A percentile compares a stretch with the other conserved stretches of the same genome.
Evolutionary conservation across 2,113 vertebrate genomes (phyloP).

Genomic region (Cyanoramphus novaezelandiae): DNA sequence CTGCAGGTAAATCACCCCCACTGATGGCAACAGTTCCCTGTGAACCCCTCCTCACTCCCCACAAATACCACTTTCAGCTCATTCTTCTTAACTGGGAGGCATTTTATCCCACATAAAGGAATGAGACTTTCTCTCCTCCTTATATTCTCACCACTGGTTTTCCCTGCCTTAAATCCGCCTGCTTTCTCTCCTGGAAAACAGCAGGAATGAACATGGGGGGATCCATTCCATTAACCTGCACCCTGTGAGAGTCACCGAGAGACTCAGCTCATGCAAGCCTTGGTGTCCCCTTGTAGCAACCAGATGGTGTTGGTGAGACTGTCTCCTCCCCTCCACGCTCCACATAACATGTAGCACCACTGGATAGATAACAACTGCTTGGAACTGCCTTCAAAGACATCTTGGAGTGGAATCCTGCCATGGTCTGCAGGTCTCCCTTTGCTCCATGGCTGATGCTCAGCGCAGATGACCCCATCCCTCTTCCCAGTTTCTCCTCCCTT

Average conservation of each 20-base stretch:
- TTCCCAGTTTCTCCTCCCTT: not conserved
- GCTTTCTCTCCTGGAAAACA: not conserved
- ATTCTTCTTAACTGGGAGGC: slow-evolving; percentile 35
- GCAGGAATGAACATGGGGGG: not conserved
- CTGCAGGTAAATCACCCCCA: not conserved
- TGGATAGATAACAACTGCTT: not conserved
- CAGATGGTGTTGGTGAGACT: not conserved
- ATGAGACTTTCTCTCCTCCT: slow-evolving; percentile 3
- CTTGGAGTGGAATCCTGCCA: not conserved
- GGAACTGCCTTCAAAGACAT: not conserved
- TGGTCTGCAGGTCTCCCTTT: accelerated
- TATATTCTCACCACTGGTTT: not conserved
- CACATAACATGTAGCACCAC: not conserved
- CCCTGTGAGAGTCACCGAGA: not conserved
- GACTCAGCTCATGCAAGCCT: accelerated
- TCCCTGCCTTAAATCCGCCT: not conserved
- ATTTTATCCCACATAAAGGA: slow-evolving; percentile 46
- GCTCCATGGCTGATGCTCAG: not conserved
- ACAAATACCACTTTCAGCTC: slow-evolving; percentile 17
- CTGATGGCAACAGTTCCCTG: not conserved
- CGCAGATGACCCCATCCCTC: not conserved
- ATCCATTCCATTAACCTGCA: not conserved
- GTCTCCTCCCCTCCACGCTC: not conserved
- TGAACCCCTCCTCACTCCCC: not conserved
- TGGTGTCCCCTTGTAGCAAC: not conserved